These are phyloP conservation scores for Haliclona indistincta DNA, from an alignment of 37 sponge, comb jelly and placozoan genomes.

Conservation along the genomic window DNA sequence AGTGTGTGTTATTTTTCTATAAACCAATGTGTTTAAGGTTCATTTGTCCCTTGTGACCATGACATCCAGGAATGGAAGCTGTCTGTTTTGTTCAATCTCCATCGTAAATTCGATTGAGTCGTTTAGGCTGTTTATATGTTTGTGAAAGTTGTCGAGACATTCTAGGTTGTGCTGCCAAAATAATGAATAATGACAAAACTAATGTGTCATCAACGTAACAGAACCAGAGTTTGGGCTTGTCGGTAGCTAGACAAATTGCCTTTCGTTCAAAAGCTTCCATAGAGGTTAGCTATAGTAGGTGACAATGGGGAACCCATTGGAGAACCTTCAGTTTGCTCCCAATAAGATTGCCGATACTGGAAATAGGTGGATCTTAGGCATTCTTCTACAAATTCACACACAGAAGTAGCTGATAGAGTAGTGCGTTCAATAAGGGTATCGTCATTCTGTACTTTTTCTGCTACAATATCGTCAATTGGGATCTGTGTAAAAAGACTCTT, in stretches of 20 bases:
- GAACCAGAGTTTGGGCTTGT: not conserved
- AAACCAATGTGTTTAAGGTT: not conserved
- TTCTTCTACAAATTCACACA: not conserved
- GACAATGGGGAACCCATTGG: not conserved
- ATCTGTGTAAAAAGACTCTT: not conserved
- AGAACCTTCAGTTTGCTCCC: not conserved
- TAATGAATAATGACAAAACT: too few relatives aligned
- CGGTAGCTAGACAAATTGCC: not conserved
- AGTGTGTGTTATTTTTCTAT: slow-evolving; percentile 2
- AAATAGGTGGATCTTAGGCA: not conserved
- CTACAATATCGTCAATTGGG: not conserved
- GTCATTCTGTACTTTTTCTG: not conserved
- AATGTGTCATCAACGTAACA: not conserved
- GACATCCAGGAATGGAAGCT: not conserved
- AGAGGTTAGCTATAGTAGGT: not conserved
- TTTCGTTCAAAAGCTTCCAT: too few relatives aligned
- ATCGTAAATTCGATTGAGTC: slow-evolving; percentile 1
- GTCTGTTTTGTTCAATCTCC: not conserved
- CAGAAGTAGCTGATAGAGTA: not conserved
- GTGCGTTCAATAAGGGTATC: not conserved
- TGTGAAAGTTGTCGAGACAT: not conserved
- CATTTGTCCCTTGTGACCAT: not conserved
- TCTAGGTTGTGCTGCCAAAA: too few relatives aligned
- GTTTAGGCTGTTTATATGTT: not conserved
- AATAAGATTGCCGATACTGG: not conserved